Base-by-base conservation (phyloP, 2,113 vertebrate species). In the Catagonus wagneri region DNA sequence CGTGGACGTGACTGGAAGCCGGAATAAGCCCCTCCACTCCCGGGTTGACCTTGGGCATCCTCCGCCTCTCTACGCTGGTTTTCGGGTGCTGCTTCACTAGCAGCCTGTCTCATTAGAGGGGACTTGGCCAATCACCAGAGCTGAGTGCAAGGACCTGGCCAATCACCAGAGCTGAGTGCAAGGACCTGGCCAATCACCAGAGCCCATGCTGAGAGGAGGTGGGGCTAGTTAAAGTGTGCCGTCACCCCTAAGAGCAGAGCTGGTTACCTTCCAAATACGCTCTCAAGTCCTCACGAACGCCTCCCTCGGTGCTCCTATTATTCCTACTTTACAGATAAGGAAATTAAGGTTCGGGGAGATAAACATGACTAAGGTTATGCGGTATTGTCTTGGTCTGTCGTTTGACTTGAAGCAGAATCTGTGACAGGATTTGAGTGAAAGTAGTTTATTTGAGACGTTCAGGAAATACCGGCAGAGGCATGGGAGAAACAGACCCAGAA, bases 1-100 rank as follows among this genome's bases (percentile, higher is more conserved):
- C 54, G 69, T 84, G 44, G 81, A 93, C 1, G 61, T 96, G 91
- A 86, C 80, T 22, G 3, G 7, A 66, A 85, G 75, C 11, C 52
- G 34, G 58, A 74, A 25, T 27, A 54, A 89, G 71, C 11, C 29
- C 61, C 75, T 5, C 8, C 19, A 10, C 29, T 1, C 75, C 19
- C 29, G 39, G 20, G 14, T 80, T 74, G 69, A 23, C 16, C 54
- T 61, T 27, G 7, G 8, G 23, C 4, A 10, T 25, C 27, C 15
- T 65, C 83, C 17, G n/a, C 19, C 65, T 92, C 50, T 74, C 69
- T 79, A 5, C 2, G 19, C 2, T 9, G 7, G 6, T 63, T 22
- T 12, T 80, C 54, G 25, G 39, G 1, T 39, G 54, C 44, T 65
- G 34, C 3, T 71, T 72, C 66, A 58, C 3, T 29, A 7, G 27